phyloP scores from a whole-genome alignment of 2,113 vertebrate genomes.

The Cromileptes altivelis region DNA sequence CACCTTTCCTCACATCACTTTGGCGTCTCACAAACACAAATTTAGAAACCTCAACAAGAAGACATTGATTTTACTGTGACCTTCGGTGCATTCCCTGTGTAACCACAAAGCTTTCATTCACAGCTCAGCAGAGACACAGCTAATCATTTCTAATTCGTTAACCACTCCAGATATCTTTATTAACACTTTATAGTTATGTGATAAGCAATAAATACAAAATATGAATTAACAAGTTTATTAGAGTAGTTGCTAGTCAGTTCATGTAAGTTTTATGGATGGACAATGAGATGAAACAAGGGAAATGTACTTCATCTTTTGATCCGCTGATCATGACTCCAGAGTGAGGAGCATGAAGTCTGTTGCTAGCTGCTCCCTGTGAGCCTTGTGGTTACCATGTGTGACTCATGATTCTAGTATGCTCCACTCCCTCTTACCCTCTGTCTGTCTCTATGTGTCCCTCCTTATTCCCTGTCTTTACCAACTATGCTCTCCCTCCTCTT shows the following conservation, averaged over 20 bases:
- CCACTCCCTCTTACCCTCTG: slow-evolving; percentile 65
- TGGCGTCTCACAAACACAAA: slow-evolving; percentile 45
- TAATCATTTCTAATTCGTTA: not conserved
- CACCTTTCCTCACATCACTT: slow-evolving; percentile 44
- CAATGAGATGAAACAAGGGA: not conserved
- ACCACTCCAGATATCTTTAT: not conserved
- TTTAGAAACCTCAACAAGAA: slow-evolving; percentile 64
- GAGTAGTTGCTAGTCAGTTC: not conserved
- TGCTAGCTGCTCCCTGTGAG: slow-evolving; percentile 36
- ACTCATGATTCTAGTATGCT: slow-evolving; percentile 75
- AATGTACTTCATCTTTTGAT: not conserved
- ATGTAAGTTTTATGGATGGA: not conserved
- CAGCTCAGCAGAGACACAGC: not conserved
- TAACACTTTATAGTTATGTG: not conserved
- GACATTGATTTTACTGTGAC: slow-evolving; percentile 67
- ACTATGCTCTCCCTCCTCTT: slow-evolving; percentile 13
- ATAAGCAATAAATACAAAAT: too few species aligned
- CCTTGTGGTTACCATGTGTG: slow-evolving; percentile 68
- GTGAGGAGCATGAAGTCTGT: slow-evolving; percentile 29
- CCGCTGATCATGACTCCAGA: not conserved
- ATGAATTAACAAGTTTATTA: not conserved
- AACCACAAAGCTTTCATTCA: not conserved
- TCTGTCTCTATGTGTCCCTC: slow-evolving; percentile 23
- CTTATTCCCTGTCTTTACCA: slow-evolving; percentile 46
- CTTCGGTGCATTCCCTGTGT: slow-evolving; percentile 21